Conservation (phyloP, 2,797 vertebrate genomes). For the Syngnathus acus region DNA sequence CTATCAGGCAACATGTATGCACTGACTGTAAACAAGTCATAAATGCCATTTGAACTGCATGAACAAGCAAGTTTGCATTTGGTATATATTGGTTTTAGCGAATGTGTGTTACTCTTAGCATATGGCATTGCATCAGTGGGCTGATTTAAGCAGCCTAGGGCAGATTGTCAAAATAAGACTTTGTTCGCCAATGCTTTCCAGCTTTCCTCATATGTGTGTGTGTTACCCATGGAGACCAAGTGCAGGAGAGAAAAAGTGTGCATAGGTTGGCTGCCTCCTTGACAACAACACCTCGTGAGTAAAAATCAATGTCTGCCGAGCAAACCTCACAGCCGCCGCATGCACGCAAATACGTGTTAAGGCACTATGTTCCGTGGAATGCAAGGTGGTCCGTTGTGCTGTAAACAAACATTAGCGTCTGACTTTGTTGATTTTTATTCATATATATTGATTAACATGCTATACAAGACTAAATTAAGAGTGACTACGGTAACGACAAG, state of each 20-base stretch:
- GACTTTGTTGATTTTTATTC: conserved; percentile 40
- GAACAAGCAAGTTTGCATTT: background rate
- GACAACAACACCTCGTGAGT: conserved; percentile 65
- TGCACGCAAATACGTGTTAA: conserved; percentile 54
- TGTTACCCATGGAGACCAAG: conserved; percentile 43
- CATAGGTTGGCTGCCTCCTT: conserved; percentile 58
- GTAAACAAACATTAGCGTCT: conserved; percentile 43
- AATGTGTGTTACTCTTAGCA: background rate
- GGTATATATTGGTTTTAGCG: background rate
- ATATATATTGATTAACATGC: conserved; percentile 54
- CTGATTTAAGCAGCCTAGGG: background rate
- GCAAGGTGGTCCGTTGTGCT: conserved; percentile 46
- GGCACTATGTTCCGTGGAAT: conserved; percentile 59
- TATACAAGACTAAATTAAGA: conserved; percentile 34
- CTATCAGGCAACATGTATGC: background rate
- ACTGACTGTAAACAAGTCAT: no score
- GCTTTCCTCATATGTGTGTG: conserved; percentile 19
- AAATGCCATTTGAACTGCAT: no score
- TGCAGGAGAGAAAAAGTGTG: conserved; percentile 34
- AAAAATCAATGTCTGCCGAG: conserved; percentile 71
- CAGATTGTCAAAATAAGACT: background rate
- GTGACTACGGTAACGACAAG: conserved; percentile 24
- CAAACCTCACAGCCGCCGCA: conserved; percentile 63
- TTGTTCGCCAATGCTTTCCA: background rate
- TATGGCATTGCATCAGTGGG: background rate